Evolutionary conservation across 2,113 vertebrate genomes (phyloP), one percentile per base, ranked within the genome.

Genomic region (Loxodonta africana): DNA sequence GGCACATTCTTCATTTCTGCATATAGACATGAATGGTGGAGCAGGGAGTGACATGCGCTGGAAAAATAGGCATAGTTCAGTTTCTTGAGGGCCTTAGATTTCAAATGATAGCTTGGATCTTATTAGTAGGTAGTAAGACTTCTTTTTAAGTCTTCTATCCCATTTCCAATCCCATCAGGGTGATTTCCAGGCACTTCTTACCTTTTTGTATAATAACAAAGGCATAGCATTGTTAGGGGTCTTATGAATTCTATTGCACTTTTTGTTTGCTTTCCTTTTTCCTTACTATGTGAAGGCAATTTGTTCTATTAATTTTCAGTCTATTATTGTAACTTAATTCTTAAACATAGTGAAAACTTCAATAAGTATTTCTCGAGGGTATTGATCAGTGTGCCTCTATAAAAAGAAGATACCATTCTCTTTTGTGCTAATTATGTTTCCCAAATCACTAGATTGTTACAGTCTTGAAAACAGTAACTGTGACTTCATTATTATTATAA

Each of bases 101-200:
- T 7, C 44, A 95, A 3, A 2, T 48, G 6, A 81, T 48, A 83
- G 3, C 0, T 83, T 69, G 20, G 20, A 76, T 60, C 3, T 91
- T 62, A 62, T 14, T 33, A 41, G 28, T 53, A 67, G 12, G 8
- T 84, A 74, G 86, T 6, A 10, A 30, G 6, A 65, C 2, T 62
- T n/a, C 11, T 86, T 33, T 83, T 81, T 67, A 8, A 60, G 41
- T 25, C 21, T 71, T 76, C 1, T 14, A 51, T 41, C 63, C 2
- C 5, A 6, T 8, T 9, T 77, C 62, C 23, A 77, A 4, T 14
- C 1, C 9, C 6, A 93, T 6, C 0, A 6, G 1, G 18, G 12
- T 91, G 12, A 73, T 85, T 57, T 51, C 23, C 37, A 78, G 4
- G 48, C 8, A 5, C 8, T 44, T 86, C 23, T 74, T 30, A 73